These are phyloP conservation scores for Lophura swinhoii DNA, from an alignment of 2,797 vertebrate genomes.

Conservation along the genomic window DNA sequence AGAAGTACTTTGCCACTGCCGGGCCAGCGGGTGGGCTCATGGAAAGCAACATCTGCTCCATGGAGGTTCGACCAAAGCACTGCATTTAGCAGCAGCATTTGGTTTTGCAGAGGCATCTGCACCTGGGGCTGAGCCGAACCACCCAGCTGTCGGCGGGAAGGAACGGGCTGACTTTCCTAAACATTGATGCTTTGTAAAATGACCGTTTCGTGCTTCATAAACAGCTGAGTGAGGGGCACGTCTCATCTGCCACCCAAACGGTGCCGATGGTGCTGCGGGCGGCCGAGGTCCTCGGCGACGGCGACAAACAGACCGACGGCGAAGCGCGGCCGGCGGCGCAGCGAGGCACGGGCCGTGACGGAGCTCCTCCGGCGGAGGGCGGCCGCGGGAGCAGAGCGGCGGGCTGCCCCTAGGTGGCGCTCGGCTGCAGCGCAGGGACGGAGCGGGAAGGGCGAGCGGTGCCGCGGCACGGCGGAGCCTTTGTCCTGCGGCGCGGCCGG, in stretches of 20 bases:
- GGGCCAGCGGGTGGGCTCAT: fast-evolving
- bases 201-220: not conserved
- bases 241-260: conserved; percentile 17
- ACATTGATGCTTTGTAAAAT: not conserved
- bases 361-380: not conserved
- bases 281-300: not conserved
- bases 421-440: not conserved
- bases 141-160: not conserved
- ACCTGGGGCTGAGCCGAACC: not conserved
- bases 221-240: not conserved
- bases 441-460: not conserved
- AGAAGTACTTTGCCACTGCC: fast-evolving
- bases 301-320: not conserved
- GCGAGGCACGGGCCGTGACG: not conserved
- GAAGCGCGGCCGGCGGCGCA: not conserved
- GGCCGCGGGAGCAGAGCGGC: too few relatives aligned
- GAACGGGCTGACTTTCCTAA: not conserved
- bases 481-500: fast-evolving
- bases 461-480: too few relatives aligned
- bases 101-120: not conserved
- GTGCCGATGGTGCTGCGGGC: not conserved
- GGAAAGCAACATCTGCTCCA: not conserved
- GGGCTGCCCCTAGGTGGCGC: conserved; percentile 54
- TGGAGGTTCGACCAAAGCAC: not conserved
- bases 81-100: not conserved